Evolutionary conservation across 2,797 vertebrate species (phyloP), one percentile per base, ranked within the genome.

Genomic region (Hypotaenidia philippensis): DNA sequence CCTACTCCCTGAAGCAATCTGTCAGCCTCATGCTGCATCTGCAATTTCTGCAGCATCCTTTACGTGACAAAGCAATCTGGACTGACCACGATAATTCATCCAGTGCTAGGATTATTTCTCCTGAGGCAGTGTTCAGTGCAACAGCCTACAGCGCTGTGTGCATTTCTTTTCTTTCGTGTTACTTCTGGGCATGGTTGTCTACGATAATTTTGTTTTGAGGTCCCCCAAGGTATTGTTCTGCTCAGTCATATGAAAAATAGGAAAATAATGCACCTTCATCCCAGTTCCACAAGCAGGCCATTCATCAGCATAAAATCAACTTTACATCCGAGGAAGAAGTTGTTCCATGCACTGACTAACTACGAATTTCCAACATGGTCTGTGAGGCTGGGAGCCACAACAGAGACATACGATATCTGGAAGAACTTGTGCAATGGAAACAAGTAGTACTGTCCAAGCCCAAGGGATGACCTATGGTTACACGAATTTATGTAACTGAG

Each of bases 191-290:
- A 94, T 74, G 86, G 74, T 15, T 91, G 47, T 84, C 55, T 82
- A 44, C 36, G 91, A 95, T 87, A 94, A 87, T 93, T 92, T 78
- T 91, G n/a, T 93, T 91, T 52, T 63, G 55, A 88, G 63, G 59
- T 95, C 16, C 93, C 83, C 83, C 20, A 79, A 84, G 88, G 85
- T 91, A 95, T 80, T 95, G 83, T 94, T 92, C 90, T 89, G 86
- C 78, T 95, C 90, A 87, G 86, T 74, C 90, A 85, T 9, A 89
- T 57, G 95, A 95, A 89, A 96, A 96, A 96, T 80, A 94, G 49
- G 60, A 95, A 96, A 87, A 90, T 87, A 95, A 90, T 61, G 86
- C 92, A 95, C 90, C 90, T 96, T 94, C 94, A 94, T 79, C 89
- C 90, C 23, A 66, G 36, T 90, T 89, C 40, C 88, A 87, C 68